Conservation (phyloP, 2,888 invertebrate species). For the Apeira syringaria region DNA sequence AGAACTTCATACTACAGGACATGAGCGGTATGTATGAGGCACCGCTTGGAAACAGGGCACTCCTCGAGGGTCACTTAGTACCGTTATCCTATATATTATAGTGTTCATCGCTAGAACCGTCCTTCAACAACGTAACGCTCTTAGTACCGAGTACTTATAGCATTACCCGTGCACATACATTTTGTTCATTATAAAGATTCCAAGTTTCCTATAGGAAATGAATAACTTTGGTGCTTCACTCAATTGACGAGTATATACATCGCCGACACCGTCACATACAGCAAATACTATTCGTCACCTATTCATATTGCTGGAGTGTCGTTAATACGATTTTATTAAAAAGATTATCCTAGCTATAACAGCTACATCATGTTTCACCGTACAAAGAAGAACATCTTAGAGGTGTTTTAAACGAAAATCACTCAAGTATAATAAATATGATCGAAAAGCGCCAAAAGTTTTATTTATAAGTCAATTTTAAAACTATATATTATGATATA, state of each 20-base stretch:
- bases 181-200: slow-evolving; percentile 40
- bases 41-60: slow-evolving; percentile 38
- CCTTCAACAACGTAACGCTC: slow-evolving; percentile 37
- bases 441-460: slow-evolving; percentile 64
- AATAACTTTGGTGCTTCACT: slow-evolving; percentile 70
- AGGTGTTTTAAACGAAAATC: slow-evolving; percentile 59
- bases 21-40: slow-evolving; percentile 34
- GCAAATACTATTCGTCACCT: slow-evolving; percentile 60
- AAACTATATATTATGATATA: slow-evolving; percentile 56
- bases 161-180: slow-evolving; percentile 16
- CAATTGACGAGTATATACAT: slow-evolving; percentile 55
- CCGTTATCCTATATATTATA: slow-evolving; percentile 62
- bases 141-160: slow-evolving; percentile 22
- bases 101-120: slow-evolving; percentile 30
- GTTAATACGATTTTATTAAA: slow-evolving; percentile 75
- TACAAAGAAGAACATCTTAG: slow-evolving; percentile 76
- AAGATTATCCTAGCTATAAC: slow-evolving; percentile 81
- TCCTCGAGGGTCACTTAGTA: slow-evolving; percentile 52
- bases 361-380: slow-evolving; percentile 77
- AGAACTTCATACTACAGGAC: slow-evolving; percentile 52
- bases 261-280: slow-evolving; percentile 50
- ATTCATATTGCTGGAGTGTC: slow-evolving; percentile 66
- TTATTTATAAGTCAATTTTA: slow-evolving; percentile 45
- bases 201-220: slow-evolving; percentile 58
- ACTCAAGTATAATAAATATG: slow-evolving; percentile 61